Percentiles rank a stretch among this genome's conserved stretches.
These are phyloP conservation scores for Antheraea assamensis DNA, from an alignment of 2,888 invertebrate genomes.

Conservation along the genomic window DNA sequence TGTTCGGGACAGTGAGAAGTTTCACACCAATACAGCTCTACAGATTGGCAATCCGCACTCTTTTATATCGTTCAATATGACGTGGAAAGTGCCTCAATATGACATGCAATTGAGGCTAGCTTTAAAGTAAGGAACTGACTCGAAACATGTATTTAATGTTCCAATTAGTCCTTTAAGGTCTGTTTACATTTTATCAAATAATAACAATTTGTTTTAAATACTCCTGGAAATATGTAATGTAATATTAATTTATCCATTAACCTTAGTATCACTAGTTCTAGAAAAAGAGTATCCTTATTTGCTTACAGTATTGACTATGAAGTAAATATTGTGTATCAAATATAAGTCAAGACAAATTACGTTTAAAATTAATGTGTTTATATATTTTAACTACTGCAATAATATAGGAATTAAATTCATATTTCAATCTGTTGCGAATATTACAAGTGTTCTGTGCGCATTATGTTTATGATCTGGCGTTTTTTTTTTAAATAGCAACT, in stretches of 20 bases:
- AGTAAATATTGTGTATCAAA: not conserved
- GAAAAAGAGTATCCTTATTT: no score
- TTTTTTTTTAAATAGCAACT: not conserved
- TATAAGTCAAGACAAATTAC: not conserved
- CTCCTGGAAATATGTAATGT: no score
- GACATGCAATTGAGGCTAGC: slow-evolving; percentile 90
- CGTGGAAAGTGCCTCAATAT: slow-evolving; percentile 90
- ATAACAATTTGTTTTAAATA: no score
- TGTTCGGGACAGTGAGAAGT: slow-evolving; percentile 88
- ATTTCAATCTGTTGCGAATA: not conserved
- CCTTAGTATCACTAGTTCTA: no score
- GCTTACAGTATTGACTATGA: not conserved
- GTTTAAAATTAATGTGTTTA: no score
- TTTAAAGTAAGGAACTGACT: slow-evolving; percentile 85
- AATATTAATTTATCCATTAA: no score
- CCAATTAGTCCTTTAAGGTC: not conserved
- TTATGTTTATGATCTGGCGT: not conserved
- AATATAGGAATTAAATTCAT: not conserved
- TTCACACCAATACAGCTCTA: slow-evolving; percentile 86
- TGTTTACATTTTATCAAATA: not conserved
- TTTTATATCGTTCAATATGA: slow-evolving; percentile 88
- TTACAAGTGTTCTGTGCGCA: not conserved
- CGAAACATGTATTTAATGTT: slow-evolving; percentile 7
- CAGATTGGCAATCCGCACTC: slow-evolving; percentile 93
- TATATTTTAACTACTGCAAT: not conserved